Evolutionary conservation across 2,797 vertebrate species (phyloP).

Genomic region (Oreochromis mossambicus): DNA sequence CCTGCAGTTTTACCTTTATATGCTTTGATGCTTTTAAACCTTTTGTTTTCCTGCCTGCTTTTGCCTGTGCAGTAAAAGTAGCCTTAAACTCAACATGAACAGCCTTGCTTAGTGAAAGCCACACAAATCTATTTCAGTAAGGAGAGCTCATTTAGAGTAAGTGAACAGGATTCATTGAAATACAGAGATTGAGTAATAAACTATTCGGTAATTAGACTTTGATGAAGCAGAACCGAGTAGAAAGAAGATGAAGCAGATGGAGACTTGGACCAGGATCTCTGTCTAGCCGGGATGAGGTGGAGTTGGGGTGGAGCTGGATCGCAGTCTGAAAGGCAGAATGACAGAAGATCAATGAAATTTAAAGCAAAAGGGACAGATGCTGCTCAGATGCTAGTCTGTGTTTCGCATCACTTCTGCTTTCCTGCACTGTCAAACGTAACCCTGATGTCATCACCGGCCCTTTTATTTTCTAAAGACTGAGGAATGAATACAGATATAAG

Average conservation of each 20-base stretch:
- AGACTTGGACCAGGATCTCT: neutral
- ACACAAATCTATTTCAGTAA: neutral
- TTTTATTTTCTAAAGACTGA: neutral
- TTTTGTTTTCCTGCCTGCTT: neutral
- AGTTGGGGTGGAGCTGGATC: neutral
- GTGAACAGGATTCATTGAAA: neutral
- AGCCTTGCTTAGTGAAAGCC: neutral
- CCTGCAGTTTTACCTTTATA: neutral
- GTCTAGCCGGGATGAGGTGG: neutral
- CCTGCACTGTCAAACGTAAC: neutral
- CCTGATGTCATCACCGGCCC: neutral
- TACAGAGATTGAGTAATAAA: neutral
- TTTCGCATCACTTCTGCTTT: neutral
- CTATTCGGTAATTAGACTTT: neutral
- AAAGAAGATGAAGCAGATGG: neutral
- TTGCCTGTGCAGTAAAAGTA: rapidly evolving
- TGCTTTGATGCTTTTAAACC: neutral
- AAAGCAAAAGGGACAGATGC: neutral
- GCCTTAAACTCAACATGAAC: neutral
- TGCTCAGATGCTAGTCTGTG: neutral
- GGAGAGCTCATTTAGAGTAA: neutral
- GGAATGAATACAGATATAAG: neutral
- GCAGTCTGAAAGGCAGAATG: neutral
- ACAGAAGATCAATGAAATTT: neutral
- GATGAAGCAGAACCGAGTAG: neutral